These are phyloP conservation scores for Drosophila eugracilis DNA, from an alignment of 1,140 invertebrate genomes.

Conservation along the genomic window DNA sequence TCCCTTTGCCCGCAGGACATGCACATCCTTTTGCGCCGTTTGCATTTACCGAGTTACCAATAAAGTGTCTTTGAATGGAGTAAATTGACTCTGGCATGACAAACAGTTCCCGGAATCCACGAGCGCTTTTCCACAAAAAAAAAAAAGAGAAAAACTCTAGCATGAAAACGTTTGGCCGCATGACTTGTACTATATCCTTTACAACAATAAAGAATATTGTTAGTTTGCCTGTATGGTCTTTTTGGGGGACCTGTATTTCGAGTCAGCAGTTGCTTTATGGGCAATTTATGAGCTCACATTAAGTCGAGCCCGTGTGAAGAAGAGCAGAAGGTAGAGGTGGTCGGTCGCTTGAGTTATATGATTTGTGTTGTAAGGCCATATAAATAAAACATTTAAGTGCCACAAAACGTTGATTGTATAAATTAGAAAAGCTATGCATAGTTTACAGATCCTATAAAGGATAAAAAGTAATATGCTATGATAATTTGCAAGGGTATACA, in stretches of 20 bases:
- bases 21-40: conserved; percentile 24
- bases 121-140: too few species aligned
- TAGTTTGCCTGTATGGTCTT: conserved; percentile 1
- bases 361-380: conserved; percentile 13
- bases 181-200: conserved; percentile 58
- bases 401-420: conserved; percentile 5
- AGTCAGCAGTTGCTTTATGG: conserved; percentile 57
- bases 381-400: conserved; percentile 7
- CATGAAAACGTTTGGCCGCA: conserved; percentile 57
- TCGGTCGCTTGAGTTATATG: conserved; percentile 6
- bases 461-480: not conserved
- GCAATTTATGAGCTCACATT: conserved; percentile 49
- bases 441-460: not conserved
- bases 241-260: not conserved
- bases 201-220: conserved; percentile 16
- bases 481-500: not conserved
- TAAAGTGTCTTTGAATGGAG: conserved; percentile 77
- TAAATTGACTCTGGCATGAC: conserved; percentile 81
- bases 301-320: conserved; percentile 38
- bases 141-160: not conserved
- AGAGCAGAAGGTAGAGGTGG: conserved; percentile 33
- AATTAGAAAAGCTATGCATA: too few species aligned
- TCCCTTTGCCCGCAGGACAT: conserved; percentile 24
- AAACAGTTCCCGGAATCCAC: conserved; percentile 64
- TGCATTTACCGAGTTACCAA: conserved; percentile 65